Percentiles rank a stretch among this genome's conserved stretches.
These are phyloP conservation scores for Eciton burchellii DNA, from an alignment of 1,140 invertebrate genomes.

Conservation along the genomic window DNA sequence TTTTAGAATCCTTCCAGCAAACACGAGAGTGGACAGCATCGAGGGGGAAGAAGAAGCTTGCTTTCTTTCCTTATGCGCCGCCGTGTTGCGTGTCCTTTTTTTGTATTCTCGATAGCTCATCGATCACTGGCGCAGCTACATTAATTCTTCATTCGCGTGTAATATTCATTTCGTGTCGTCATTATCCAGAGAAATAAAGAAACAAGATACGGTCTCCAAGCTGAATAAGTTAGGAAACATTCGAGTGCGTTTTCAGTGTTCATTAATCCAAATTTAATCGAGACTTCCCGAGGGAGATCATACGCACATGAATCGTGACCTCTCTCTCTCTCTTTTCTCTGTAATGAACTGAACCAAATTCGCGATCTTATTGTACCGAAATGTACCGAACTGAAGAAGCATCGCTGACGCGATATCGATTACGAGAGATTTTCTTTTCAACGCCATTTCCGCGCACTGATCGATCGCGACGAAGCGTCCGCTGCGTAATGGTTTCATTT, in stretches of 20 bases:
- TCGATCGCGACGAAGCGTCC: slow-evolving; percentile 60
- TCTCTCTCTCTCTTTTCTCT: no score
- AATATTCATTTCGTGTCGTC: not conserved
- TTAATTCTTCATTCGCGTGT: not conserved
- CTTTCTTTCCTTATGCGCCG: not conserved
- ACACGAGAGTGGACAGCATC: slow-evolving; percentile 44
- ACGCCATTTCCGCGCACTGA: slow-evolving; percentile 28
- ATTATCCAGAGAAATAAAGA: slow-evolving; percentile 4
- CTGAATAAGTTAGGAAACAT: no score
- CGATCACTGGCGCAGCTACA: not conserved
- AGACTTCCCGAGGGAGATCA: not conserved
- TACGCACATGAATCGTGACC: no score
- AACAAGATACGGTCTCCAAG: no score
- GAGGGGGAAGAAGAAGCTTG: slow-evolving; percentile 6
- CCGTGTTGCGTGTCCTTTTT: not conserved
- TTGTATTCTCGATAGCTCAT: not conserved
- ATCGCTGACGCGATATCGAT: slow-evolving; percentile 6
- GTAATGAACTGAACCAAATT: not conserved
- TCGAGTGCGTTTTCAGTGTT: no score
- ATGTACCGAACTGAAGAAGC: slow-evolving; percentile 1
- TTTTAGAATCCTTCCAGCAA: slow-evolving; percentile 58
- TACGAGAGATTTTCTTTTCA: slow-evolving; percentile 29
- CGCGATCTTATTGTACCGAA: no score
- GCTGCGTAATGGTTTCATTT: slow-evolving; percentile 61
- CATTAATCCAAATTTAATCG: not conserved